Percentiles rank a stretch among this genome's conserved stretches.
Conservation (phyloP, 2,797 vertebrate genomes). For the Intellagama lesueurii region DNA sequence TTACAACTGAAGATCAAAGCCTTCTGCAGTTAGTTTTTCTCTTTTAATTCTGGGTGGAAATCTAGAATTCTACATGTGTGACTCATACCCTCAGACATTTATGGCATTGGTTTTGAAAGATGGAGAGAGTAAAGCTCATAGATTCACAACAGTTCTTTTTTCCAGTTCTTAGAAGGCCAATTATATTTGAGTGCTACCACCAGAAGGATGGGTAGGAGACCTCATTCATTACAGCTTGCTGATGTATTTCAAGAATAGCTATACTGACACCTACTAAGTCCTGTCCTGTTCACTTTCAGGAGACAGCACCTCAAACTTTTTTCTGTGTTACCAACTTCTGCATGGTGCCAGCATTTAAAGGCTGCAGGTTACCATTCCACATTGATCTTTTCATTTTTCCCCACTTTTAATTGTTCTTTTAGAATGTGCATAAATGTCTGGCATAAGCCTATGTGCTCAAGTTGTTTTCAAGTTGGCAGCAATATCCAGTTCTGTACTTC, state of each 20-base stretch:
- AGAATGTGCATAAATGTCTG: constrained; percentile 3
- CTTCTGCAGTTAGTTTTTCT: constrained; percentile 11
- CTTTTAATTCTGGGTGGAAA: constrained; percentile 1
- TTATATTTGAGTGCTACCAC: not conserved
- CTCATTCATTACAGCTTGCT: not conserved
- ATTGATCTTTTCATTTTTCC: not conserved
- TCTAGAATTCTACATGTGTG: not conserved
- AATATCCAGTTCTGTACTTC: not conserved
- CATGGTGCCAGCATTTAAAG: not conserved
- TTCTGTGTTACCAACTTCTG: not conserved
- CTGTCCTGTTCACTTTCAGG: not conserved
- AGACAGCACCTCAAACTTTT: not conserved
- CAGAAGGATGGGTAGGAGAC: too few species aligned
- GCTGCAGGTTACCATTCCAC: too few species aligned
- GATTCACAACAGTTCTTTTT: not conserved
- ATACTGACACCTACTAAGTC: not conserved
- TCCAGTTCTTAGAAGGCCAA: not conserved
- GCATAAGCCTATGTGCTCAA: not conserved
- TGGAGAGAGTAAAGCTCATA: not conserved
- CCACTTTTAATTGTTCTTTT: not conserved
- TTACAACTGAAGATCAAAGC: constrained; percentile 28
- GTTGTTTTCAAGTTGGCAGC: not conserved
- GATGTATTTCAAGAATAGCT: not conserved
- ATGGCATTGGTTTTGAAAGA: not conserved
- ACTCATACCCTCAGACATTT: not conserved